Percentiles rank a stretch among this genome's conserved stretches.
phyloP scores from a whole-genome alignment of 2,797 vertebrate genomes.

The Emydoidea blandingii region DNA sequence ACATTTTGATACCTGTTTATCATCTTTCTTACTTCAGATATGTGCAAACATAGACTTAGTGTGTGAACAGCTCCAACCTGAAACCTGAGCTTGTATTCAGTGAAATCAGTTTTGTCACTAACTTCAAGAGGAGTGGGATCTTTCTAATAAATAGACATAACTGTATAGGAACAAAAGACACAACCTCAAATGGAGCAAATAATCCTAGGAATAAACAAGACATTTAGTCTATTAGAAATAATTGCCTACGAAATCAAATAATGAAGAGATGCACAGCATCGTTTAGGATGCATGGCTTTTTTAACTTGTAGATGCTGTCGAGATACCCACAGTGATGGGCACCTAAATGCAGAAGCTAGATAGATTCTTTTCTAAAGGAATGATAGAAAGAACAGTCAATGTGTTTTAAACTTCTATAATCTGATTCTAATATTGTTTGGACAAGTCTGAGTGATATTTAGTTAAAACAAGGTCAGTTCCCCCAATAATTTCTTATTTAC shows the following conservation, averaged over 20 bases:
- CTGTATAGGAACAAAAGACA: neutral
- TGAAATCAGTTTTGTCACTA: neutral
- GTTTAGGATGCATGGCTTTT: neutral
- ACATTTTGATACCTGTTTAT: neutral
- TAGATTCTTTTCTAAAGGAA: neutral
- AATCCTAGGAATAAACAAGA: neutral
- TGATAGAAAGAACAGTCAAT: neutral
- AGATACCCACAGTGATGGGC: neutral
- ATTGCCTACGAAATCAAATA: neutral
- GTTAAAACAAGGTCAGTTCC: neutral
- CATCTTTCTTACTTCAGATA: neutral
- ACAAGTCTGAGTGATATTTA: neutral
- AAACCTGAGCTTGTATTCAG: neutral
- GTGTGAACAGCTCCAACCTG: neutral
- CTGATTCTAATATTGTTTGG: neutral
- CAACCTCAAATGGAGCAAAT: neutral
- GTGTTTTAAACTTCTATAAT: neutral
- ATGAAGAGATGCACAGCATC: neutral
- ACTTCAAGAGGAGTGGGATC: neutral
- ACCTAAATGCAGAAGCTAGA: neutral
- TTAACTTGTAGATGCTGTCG: neutral
- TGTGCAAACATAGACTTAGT: neutral
- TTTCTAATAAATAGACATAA: neutral
- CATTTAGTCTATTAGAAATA: neutral
- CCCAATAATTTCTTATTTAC: neutral